These are phyloP conservation scores for Lepeophtheirus salmonis DNA, from an alignment of 1,140 invertebrate species.

Conservation along the genomic window DNA sequence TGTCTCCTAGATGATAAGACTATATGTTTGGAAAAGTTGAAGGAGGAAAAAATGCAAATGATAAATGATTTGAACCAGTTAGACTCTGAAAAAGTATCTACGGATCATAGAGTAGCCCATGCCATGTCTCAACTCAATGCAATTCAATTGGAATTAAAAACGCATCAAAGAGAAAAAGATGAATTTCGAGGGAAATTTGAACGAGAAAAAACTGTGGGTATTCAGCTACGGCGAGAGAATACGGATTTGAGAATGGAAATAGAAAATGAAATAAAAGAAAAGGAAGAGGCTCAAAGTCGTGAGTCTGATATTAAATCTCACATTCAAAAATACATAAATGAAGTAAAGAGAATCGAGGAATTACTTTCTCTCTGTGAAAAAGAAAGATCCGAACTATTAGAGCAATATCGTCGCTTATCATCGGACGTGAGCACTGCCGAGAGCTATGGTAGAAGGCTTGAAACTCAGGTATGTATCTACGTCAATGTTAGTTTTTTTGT, in stretches of 20 bases:
- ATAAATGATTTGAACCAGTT: neutral
- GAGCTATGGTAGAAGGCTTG: neutral
- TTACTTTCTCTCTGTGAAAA: neutral
- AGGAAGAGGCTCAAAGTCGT: neutral
- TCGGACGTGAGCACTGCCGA: neutral
- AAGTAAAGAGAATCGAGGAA: slow-evolving; percentile 11
- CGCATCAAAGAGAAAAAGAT: neutral
- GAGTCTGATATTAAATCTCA: neutral
- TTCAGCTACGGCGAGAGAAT: slow-evolving; percentile 1
- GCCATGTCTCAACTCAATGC: neutral
- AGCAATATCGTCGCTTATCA: neutral
- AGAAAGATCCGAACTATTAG: neutral
- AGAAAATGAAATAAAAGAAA: neutral
- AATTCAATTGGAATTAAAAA: neutral
- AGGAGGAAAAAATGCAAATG: neutral
- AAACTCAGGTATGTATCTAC: neutral
- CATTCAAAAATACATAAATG: slow-evolving; percentile 11
- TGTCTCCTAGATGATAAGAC: neutral
- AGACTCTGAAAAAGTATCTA: neutral
- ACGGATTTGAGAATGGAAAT: neutral
- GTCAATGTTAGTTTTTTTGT: neutral
- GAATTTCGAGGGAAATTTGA: neutral
- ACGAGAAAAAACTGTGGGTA: neutral
- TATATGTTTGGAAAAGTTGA: neutral
- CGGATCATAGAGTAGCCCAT: neutral